Percentiles rank a stretch among this genome's conserved stretches.
Evolutionary conservation across 2,797 vertebrate genomes (phyloP).

Genomic region (Ctenopoma kingsleyae): DNA sequence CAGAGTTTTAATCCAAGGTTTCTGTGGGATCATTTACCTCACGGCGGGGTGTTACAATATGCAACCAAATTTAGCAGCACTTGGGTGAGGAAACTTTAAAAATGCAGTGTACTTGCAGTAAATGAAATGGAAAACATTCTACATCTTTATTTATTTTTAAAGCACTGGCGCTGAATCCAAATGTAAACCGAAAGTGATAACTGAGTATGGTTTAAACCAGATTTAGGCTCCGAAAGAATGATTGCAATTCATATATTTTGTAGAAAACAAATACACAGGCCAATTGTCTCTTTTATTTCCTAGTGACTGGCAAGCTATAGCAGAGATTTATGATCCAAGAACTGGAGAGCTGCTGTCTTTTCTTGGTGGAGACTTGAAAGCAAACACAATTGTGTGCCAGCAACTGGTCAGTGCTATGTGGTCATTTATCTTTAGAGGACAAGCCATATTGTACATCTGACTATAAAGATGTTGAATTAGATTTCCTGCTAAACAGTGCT

Average conservation of each 20-base stretch:
- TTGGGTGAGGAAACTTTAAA: slow-evolving; percentile 61
- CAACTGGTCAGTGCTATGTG: slow-evolving; percentile 27
- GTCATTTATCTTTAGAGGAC: slow-evolving; percentile 53
- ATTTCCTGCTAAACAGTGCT: slow-evolving; percentile 41
- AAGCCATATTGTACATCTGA: slow-evolving; percentile 41
- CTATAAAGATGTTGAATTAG: slow-evolving; percentile 50
- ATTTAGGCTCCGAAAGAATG: neutral
- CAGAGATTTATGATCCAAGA: slow-evolving; percentile 55
- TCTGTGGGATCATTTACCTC: slow-evolving; percentile 71
- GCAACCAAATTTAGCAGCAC: slow-evolving; percentile 64
- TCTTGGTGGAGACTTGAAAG: slow-evolving; percentile 56
- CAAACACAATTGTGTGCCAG: slow-evolving; percentile 49
- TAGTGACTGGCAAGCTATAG: slow-evolving; percentile 52
- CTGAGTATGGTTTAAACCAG: slow-evolving; percentile 13
- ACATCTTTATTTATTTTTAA: slow-evolving; percentile 33
- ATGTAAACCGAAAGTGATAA: slow-evolving; percentile 31
- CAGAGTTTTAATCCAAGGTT: slow-evolving; percentile 57
- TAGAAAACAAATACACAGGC: slow-evolving; percentile 6
- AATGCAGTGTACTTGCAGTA: slow-evolving; percentile 49
- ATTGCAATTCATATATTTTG: neutral
- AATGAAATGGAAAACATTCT: slow-evolving; percentile 60
- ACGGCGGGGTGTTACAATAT: slow-evolving; percentile 55
- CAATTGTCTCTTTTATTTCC: slow-evolving; percentile 63
- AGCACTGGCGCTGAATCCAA: slow-evolving; percentile 22
- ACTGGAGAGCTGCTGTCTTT: slow-evolving; percentile 52